These are phyloP conservation scores for Zaprionus ghesquierei DNA, from an alignment of 1,140 invertebrate species.

Conservation along the genomic window DNA sequence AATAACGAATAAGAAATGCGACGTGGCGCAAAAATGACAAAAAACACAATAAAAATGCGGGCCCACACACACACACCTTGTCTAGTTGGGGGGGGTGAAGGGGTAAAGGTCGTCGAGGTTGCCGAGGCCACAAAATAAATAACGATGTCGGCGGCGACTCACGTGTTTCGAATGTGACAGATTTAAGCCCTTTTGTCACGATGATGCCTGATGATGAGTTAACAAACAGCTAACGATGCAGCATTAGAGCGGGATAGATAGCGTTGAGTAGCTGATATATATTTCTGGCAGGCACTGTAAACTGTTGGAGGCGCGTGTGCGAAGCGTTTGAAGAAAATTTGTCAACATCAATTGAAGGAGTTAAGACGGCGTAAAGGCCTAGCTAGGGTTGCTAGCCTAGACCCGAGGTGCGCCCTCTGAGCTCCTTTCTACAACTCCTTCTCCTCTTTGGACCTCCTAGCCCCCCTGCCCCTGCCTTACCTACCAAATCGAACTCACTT, in stretches of 20 bases:
- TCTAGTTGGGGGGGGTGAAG: conserved; percentile 5
- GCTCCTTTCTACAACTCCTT: too few relatives aligned
- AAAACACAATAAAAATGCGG: neutral
- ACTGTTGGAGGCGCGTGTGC: neutral
- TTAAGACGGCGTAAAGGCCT: conserved; percentile 22
- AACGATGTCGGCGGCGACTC: conserved; percentile 48
- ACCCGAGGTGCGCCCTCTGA: too few relatives aligned
- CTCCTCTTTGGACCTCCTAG: fast-evolving
- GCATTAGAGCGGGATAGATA: conserved; percentile 17
- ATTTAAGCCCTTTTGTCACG: conserved; percentile 77
- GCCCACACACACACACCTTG: conserved; percentile 42
- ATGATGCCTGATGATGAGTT: conserved; percentile 74
- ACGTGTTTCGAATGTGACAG: conserved; percentile 78
- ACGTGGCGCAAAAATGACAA: too few relatives aligned
- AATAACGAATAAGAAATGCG: conserved; percentile 14
- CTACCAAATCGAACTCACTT: neutral
- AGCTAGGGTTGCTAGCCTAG: conserved; percentile 15
- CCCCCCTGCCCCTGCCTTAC: neutral
- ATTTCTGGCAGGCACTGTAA: neutral
- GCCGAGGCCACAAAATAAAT: conserved; percentile 70
- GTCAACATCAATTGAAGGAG: conserved; percentile 63
- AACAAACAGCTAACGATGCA: conserved; percentile 63
- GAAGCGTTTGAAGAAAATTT: conserved; percentile 50
- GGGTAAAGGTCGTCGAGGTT: conserved; percentile 2
- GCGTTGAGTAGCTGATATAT: neutral